These are phyloP conservation scores for Propithecus coquereli DNA, from an alignment of 2,113 vertebrate species.

Conservation along the genomic window DNA sequence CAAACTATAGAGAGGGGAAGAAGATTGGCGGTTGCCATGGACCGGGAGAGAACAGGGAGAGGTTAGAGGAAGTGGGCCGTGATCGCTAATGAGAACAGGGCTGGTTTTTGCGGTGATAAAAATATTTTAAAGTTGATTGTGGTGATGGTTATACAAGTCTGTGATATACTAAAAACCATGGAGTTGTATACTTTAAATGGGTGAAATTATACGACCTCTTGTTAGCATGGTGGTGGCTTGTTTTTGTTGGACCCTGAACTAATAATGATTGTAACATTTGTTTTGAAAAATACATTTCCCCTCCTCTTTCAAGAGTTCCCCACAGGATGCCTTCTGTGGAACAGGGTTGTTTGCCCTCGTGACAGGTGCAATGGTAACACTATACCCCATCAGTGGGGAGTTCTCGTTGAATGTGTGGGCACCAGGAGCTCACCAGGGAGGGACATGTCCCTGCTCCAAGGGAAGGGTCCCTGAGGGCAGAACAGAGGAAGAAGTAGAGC, in stretches of 20 bases:
- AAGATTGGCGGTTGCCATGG: background rate
- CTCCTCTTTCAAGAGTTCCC: background rate
- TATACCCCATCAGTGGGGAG: rapidly evolving
- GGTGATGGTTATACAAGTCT: background rate
- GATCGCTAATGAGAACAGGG: background rate
- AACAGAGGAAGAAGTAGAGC: background rate
- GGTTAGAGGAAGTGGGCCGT: no score
- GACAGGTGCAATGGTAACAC: background rate
- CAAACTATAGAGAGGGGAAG: background rate
- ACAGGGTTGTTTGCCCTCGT: rapidly evolving
- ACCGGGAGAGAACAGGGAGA: background rate
- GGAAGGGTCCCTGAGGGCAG: background rate
- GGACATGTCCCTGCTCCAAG: background rate
- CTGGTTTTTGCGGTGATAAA: background rate
- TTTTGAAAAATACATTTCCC: background rate
- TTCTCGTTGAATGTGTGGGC: background rate
- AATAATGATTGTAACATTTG: background rate
- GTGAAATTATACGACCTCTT: background rate
- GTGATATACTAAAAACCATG: background rate
- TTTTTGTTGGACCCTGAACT: background rate
- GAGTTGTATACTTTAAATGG: background rate
- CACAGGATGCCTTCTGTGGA: background rate
- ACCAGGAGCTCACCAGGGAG: no score
- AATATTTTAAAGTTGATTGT: background rate
- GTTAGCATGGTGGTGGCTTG: background rate